phyloP scores from a whole-genome alignment of 2,113 vertebrate genomes.

The Rhea pennata region DNA sequence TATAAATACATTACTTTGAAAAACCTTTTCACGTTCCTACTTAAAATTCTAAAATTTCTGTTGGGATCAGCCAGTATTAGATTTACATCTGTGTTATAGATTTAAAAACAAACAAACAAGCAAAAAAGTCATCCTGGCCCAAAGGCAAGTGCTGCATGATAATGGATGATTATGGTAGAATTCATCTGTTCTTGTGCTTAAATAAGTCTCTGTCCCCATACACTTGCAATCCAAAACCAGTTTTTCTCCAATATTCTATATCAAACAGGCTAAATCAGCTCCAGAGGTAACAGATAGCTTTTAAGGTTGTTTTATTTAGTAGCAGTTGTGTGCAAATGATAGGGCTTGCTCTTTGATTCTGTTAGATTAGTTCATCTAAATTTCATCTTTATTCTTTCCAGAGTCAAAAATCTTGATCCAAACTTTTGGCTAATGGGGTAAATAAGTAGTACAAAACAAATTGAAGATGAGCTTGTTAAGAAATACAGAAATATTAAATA shows the following conservation, averaged over 20 bases:
- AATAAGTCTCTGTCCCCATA: not conserved
- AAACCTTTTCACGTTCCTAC: not conserved
- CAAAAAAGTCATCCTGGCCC: not conserved
- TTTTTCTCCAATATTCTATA: not conserved
- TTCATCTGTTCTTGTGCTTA: not conserved
- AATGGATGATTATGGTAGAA: not conserved
- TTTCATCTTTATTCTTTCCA: not conserved
- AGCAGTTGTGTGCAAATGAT: not conserved
- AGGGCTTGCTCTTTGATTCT: not conserved
- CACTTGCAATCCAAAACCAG: not conserved
- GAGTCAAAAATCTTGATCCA: not conserved
- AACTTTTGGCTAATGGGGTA: not conserved
- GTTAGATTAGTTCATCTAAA: not conserved
- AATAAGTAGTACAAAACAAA: not conserved
- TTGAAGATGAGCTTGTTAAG: not conserved
- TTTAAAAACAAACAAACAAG: not conserved
- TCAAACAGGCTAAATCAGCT: not conserved
- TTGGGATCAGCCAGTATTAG: not conserved
- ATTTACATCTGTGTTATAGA: not conserved
- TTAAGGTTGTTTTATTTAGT: not conserved
- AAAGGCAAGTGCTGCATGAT: not conserved
- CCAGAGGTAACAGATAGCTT: not conserved
- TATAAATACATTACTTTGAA: not conserved
- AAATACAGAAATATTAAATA: not conserved
- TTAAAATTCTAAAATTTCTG: not conserved